These are phyloP conservation scores for Oplegnathus fasciatus DNA, from an alignment of 2,113 vertebrate species.

Conservation along the genomic window DNA sequence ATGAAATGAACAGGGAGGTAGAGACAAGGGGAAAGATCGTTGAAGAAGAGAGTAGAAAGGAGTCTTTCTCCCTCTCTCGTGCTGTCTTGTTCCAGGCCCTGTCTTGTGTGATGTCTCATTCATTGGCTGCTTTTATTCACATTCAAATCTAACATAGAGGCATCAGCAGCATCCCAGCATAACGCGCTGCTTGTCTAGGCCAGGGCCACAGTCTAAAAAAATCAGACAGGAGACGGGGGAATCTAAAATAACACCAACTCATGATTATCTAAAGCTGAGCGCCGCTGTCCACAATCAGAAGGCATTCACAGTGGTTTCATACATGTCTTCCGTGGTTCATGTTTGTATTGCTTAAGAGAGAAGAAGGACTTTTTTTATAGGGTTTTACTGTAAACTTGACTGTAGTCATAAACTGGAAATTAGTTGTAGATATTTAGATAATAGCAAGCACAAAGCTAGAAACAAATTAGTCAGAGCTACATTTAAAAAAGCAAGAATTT, in stretches of 20 bases:
- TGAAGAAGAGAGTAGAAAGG: background rate
- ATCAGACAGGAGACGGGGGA: background rate
- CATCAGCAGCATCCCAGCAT: conserved; percentile 7
- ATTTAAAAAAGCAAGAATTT: background rate
- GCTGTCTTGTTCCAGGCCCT: background rate
- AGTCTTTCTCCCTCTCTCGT: background rate
- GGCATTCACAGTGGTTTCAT: background rate
- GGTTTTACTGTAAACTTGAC: background rate
- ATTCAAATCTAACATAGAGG: background rate
- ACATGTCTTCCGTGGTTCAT: background rate
- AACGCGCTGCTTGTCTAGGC: conserved; percentile 25
- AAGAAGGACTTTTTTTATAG: background rate
- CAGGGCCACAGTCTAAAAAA: background rate
- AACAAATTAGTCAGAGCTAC: background rate
- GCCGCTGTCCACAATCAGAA: background rate
- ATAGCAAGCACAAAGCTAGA: background rate
- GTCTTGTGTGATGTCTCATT: conserved; percentile 18
- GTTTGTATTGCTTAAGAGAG: background rate
- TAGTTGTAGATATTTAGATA: background rate
- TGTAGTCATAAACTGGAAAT: background rate
- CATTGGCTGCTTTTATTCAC: conserved; percentile 17
- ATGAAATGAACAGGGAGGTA: background rate
- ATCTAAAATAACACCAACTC: conserved; percentile 20
- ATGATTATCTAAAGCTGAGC: conserved; percentile 24
- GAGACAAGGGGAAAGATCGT: background rate